Evolutionary conservation across 2,797 vertebrate species (phyloP).

Genomic region (Poeciliopsis turneri): DNA sequence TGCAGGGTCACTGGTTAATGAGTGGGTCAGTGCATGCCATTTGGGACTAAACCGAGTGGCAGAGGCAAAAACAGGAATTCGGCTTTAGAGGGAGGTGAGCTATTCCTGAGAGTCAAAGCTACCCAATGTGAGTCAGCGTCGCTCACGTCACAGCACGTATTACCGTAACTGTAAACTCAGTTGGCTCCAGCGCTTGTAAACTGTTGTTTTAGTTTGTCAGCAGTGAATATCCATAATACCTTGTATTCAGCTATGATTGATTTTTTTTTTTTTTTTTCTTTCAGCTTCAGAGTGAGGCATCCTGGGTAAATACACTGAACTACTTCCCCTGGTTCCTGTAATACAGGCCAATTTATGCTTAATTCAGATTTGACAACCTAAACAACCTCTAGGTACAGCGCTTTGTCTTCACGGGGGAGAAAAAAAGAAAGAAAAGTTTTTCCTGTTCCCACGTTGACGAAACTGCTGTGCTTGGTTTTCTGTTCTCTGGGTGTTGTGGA

Average conservation of each 20-base stretch:
- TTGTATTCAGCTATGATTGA: conserved; percentile 10
- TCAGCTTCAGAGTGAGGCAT: conserved; percentile 37
- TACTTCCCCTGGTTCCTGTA: conserved; percentile 65
- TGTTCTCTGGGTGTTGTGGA: conserved; percentile 34
- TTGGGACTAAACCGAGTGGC: conserved; percentile 68
- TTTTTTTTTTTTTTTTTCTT: conserved; percentile 1
- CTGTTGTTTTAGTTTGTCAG: conserved; percentile 21
- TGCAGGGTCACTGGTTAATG: conserved; percentile 77
- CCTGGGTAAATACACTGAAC: conserved; percentile 66
- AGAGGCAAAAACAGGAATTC: conserved; percentile 57
- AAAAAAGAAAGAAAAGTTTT: conserved; percentile 54
- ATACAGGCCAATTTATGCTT: conserved; percentile 85
- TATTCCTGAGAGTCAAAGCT: conserved; percentile 59
- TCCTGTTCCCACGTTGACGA: conserved; percentile 32
- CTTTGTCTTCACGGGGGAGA: conserved; percentile 61
- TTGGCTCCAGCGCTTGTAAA: conserved; percentile 27
- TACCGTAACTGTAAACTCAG: conserved; percentile 5
- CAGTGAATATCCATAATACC: background rate
- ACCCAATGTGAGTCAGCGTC: conserved; percentile 20
- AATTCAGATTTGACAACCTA: conserved; percentile 76
- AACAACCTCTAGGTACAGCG: conserved; percentile 44
- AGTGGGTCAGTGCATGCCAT: conserved; percentile 67
- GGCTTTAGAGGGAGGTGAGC: conserved; percentile 42
- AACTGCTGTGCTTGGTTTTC: conserved; percentile 43
- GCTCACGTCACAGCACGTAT: conserved; percentile 42